These are phyloP conservation scores for Drosophila yooni DNA, from an alignment of 2,888 invertebrate genomes.

Conservation along the genomic window DNA sequence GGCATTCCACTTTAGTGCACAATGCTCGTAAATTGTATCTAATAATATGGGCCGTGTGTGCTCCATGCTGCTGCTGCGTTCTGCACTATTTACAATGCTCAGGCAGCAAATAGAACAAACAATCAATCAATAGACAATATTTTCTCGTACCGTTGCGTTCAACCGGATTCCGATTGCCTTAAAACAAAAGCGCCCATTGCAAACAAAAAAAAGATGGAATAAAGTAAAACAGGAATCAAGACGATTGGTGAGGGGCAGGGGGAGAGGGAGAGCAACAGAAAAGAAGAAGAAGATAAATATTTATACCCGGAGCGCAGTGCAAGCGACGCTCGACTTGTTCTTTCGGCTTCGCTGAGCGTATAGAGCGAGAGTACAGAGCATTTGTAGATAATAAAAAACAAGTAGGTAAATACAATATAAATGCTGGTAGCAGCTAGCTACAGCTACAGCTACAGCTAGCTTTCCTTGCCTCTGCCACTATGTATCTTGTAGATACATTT, in stretches of 20 bases:
- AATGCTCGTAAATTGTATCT: constrained; percentile 77
- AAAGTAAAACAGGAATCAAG: constrained; percentile 51
- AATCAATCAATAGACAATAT: constrained; percentile 80
- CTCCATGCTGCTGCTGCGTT: constrained; percentile 11
- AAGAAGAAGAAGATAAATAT: constrained; percentile 73
- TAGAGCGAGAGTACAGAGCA: constrained; percentile 65
- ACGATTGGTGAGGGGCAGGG: constrained; percentile 19
- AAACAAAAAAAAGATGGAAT: constrained; percentile 32
- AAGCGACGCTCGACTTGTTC: constrained; percentile 80
- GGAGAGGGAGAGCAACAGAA: constrained; percentile 16
- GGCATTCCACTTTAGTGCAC: constrained; percentile 76
- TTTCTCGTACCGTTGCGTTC: constrained; percentile 62
- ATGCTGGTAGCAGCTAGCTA: constrained; percentile 68
- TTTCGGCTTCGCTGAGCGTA: constrained; percentile 80
- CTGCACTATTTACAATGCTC: constrained; percentile 47
- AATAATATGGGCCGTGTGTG: constrained; percentile 75
- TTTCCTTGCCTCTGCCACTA: constrained; percentile 35
- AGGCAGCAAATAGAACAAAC: constrained; percentile 73
- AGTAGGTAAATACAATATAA: constrained; percentile 80
- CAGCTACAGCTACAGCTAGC: constrained; percentile 13
- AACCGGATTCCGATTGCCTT: constrained; percentile 78
- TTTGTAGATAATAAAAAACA: constrained; percentile 80
- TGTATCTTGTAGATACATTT: constrained; percentile 79
- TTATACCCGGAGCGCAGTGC: constrained; percentile 79
- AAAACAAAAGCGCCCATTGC: constrained; percentile 70